Conservation (phyloP, 2,797 vertebrate species). For the Trichosurus vulpecula region DNA sequence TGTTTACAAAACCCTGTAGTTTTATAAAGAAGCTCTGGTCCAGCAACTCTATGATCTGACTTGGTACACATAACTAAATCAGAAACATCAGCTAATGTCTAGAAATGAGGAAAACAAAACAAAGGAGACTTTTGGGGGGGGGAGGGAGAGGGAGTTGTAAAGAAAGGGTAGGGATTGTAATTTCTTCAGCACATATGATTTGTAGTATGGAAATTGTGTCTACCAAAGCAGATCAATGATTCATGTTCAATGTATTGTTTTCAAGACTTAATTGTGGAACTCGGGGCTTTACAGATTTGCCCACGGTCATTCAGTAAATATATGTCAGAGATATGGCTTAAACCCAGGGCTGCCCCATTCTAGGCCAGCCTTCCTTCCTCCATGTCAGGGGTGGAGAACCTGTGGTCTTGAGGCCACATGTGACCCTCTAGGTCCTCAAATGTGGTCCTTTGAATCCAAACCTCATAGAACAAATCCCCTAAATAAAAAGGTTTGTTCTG, state of each 20-base stretch:
- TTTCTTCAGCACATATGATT: not conserved
- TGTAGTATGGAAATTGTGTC: not conserved
- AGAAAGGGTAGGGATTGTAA: not conserved
- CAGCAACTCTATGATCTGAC: not conserved
- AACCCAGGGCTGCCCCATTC: not conserved
- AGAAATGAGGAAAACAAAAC: not conserved
- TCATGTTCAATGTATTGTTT: not conserved
- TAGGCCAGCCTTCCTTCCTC: not conserved
- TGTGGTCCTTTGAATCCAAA: too few relatives aligned
- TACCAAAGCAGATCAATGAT: not conserved
- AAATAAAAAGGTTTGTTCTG: too few relatives aligned
- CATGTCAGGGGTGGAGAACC: too few relatives aligned
- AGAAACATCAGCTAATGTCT: not conserved
- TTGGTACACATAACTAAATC: conserved; percentile 13
- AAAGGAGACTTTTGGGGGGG: not conserved
- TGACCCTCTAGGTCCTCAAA: too few relatives aligned
- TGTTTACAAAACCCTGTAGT: not conserved
- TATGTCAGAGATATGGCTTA: not conserved
- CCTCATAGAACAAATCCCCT: too few relatives aligned
- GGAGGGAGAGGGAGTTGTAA: not conserved
- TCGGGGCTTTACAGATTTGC: not conserved
- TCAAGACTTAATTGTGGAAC: not conserved
- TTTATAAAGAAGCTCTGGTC: not conserved
- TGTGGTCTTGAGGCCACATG: too few relatives aligned
- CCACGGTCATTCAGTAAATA: not conserved